A percentile compares a stretch with the other conserved stretches of the same genome.
These are phyloP conservation scores for Hypercompe scribonia DNA, from an alignment of 2,888 invertebrate species.

Conservation along the genomic window DNA sequence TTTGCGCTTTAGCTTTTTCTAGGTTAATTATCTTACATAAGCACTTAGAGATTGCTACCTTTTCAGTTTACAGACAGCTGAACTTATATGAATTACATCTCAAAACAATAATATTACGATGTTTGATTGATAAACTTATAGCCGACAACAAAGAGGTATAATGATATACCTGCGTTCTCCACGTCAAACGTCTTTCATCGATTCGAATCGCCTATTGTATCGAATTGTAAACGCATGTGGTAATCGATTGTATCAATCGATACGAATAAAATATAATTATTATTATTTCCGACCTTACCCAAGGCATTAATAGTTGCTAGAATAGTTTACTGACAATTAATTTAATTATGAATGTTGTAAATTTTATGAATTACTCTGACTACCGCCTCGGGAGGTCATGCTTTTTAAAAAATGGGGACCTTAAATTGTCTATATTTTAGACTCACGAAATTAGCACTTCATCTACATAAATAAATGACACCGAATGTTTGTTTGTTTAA, in stretches of 20 bases:
- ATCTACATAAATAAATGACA: background rate
- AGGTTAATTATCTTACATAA: constrained; percentile 40
- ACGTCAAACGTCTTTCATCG: constrained; percentile 67
- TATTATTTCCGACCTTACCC: constrained; percentile 82
- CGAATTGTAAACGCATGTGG: constrained; percentile 72
- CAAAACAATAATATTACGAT: constrained; percentile 49
- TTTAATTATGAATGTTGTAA: constrained; percentile 73
- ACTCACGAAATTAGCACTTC: background rate
- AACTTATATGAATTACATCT: constrained; percentile 28
- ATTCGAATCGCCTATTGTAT: constrained; percentile 78
- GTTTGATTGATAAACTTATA: constrained; percentile 51
- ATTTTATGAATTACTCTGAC: constrained; percentile 59
- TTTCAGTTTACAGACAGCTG: constrained; percentile 32
- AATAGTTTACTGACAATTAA: constrained; percentile 75
- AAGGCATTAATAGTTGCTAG: constrained; percentile 72
- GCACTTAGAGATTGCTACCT: constrained; percentile 39
- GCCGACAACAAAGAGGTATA: constrained; percentile 47
- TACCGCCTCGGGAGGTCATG: constrained; percentile 58
- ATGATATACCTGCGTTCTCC: constrained; percentile 57
- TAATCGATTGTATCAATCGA: constrained; percentile 77
- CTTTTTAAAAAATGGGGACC: constrained; percentile 36
- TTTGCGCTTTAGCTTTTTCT: constrained; percentile 20
- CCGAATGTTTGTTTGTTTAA: background rate
- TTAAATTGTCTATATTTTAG: constrained; percentile 22
- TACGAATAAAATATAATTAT: constrained; percentile 62